Evolutionary conservation across 1,140 invertebrate genomes (phyloP).

Genomic region (Melanaphis sacchari): DNA sequence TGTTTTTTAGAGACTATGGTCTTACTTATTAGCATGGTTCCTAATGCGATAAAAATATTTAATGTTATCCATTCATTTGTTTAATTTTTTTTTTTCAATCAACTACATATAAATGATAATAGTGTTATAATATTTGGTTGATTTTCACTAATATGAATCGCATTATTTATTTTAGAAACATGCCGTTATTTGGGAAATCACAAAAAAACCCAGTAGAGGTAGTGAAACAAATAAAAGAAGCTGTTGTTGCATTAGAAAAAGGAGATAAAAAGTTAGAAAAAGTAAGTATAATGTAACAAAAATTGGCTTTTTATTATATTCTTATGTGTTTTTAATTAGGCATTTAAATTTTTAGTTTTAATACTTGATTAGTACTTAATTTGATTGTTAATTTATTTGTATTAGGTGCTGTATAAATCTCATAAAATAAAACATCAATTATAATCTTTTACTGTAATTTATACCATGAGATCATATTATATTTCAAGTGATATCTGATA

Average conservation of each 20-base stretch:
- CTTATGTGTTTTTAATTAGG: not conserved
- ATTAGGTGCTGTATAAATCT: not conserved
- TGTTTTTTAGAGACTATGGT: conserved; percentile 6
- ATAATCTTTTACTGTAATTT: not conserved
- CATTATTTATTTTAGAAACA: conserved; percentile 63
- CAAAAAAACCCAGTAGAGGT: conserved; percentile 95
- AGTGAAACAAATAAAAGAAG: conserved; percentile 95
- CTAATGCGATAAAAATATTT: not conserved
- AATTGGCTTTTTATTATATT: not conserved
- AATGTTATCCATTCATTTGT: not conserved
- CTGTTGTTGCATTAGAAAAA: conserved; percentile 87
- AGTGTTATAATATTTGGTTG: not conserved
- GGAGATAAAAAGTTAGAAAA: conserved; percentile 96
- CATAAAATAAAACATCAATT: not conserved
- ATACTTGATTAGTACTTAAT: not conserved
- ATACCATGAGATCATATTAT: not conserved
- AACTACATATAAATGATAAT: not conserved
- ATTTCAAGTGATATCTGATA: not conserved
- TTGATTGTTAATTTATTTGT: not conserved
- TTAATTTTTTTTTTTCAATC: not conserved
- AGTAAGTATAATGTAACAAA: conserved; percentile 64
- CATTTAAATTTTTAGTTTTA: not conserved
- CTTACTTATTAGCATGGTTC: not conserved
- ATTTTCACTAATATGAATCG: conserved; percentile 31
- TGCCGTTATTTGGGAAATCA: conserved; percentile 97